Conservation (phyloP, 2,113 vertebrate genomes). For the Rhinogobius similis region DNA sequence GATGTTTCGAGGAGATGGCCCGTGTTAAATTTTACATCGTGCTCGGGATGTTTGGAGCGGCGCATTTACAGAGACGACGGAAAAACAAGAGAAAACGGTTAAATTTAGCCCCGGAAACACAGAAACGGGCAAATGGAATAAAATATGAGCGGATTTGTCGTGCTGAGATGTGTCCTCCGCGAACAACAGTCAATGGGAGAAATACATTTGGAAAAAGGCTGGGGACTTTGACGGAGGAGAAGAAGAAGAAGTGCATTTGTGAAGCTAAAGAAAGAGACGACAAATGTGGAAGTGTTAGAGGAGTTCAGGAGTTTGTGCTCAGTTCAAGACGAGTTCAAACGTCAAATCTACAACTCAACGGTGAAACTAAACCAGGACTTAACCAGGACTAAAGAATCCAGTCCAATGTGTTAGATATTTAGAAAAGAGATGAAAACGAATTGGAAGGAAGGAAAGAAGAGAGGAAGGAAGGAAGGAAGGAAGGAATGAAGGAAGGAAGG, state of each 20-base stretch:
- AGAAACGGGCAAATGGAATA: constrained; percentile 52
- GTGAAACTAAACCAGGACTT: not conserved
- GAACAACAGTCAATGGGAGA: not conserved
- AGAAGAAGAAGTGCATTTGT: not conserved
- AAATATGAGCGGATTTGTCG: constrained; percentile 43
- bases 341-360: no score
- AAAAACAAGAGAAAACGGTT: constrained; percentile 61
- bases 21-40: constrained; percentile 70
- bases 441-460: no score
- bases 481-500: no score
- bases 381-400: not conserved
- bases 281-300: not conserved
- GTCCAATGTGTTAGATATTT: no score
- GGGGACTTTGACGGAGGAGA: constrained; percentile 35
- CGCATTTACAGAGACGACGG: constrained; percentile 46
- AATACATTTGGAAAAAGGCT: constrained; percentile 68
- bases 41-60: constrained; percentile 49
- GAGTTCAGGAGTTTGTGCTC: no score
- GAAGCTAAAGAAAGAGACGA: not conserved
- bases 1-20: constrained; percentile 61
- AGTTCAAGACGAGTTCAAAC: no score
- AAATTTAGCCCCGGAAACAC: constrained; percentile 61
- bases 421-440: no score
- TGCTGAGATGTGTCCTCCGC: constrained; percentile 59
- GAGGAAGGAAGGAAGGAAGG: no score